These are phyloP conservation scores for Temnopleurus reevesii DNA, from an alignment of 53 echinoderm and acorn worm genomes.

Conservation along the genomic window DNA sequence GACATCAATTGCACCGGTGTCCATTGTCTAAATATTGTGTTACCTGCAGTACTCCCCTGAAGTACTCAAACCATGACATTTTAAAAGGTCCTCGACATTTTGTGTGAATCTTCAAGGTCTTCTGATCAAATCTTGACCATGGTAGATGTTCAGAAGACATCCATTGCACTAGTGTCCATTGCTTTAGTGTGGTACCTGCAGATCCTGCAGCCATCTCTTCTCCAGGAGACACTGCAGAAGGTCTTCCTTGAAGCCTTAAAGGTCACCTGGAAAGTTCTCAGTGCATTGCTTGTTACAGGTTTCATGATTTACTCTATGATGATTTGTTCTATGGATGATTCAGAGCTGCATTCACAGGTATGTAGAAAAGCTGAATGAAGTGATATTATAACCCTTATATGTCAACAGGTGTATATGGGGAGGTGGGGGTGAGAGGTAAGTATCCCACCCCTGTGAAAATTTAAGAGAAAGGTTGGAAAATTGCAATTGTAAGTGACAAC, in stretches of 20 bases:
- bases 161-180: not conserved
- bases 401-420: too few species aligned
- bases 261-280: not conserved
- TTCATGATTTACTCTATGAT: not conserved
- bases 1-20: too few species aligned
- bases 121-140: not conserved
- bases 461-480: too few species aligned
- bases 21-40: too few species aligned
- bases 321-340: not conserved
- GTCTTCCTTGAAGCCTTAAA: not conserved
- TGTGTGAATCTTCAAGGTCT: not conserved
- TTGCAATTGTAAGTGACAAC: too few species aligned
- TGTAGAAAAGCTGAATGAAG: too few species aligned
- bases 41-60: not conserved
- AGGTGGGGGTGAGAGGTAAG: too few species aligned
- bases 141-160: not conserved
- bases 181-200: not conserved
- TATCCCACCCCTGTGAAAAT: too few species aligned
- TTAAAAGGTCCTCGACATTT: not conserved
- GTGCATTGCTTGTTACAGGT: not conserved
- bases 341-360: conserved; percentile 10
- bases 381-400: too few species aligned
- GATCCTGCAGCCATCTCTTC: not conserved
- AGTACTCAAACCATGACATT: not conserved
- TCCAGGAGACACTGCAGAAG: conserved; percentile 28